phyloP scores from a whole-genome alignment of 2,888 invertebrate genomes.

The Nebria brevicollis region DNA sequence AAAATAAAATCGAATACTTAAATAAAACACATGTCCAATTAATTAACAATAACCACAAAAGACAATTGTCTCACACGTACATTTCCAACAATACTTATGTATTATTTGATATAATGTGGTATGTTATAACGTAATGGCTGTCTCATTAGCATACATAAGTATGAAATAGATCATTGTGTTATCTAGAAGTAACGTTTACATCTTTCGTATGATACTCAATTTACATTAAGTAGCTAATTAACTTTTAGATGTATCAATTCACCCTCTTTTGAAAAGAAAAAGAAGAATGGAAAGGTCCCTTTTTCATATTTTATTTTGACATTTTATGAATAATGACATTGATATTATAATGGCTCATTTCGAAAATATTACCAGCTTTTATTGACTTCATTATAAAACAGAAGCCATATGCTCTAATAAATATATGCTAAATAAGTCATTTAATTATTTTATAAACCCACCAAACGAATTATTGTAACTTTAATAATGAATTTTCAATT shows the following conservation, averaged over 20 bases:
- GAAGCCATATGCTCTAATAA: not conserved
- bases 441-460: not conserved
- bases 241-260: not conserved
- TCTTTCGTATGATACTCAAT: constrained; percentile 1
- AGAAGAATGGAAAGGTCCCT: not conserved
- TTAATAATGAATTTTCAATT: not conserved
- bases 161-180: not conserved
- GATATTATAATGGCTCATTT: constrained; percentile 1
- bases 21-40: not conserved
- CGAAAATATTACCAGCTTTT: not conserved
- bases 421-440: not conserved
- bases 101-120: not conserved
- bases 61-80: not conserved
- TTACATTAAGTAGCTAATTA: constrained; percentile 1
- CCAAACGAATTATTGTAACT: not conserved
- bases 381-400: not conserved
- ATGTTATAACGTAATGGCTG: not conserved
- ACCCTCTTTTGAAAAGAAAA: not conserved
- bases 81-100: not conserved
- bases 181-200: constrained; percentile 1
- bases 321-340: not conserved
- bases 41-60: not conserved
- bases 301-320: not conserved
- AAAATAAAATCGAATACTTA: not conserved
- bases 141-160: not conserved